A percentile compares a stretch with the other conserved stretches of the same genome.
Evolutionary conservation across 2,113 vertebrate genomes (phyloP).

Genomic region (Aleadryas rufinucha): DNA sequence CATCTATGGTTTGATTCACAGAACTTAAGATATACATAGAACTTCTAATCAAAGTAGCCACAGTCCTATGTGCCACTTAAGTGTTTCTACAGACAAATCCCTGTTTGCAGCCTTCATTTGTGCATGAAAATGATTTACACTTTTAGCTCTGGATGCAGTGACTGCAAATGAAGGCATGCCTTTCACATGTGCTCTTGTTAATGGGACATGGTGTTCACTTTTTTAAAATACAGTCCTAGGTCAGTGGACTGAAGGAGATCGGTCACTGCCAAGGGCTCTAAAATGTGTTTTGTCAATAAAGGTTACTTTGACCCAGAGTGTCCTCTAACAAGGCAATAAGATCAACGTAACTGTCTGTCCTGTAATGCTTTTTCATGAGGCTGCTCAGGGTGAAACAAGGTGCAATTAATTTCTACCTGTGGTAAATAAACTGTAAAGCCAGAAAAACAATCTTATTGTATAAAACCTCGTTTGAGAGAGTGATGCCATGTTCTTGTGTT

Average conservation of each 20-base stretch:
- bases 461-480: neutral
- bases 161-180: neutral
- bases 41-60: neutral
- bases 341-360: neutral
- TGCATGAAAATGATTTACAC: neutral
- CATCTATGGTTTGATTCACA: neutral
- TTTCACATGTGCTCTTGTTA: neutral
- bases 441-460: neutral
- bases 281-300: slow-evolving; percentile 12
- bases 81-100: neutral
- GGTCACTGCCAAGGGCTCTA: neutral
- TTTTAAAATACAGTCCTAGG: neutral
- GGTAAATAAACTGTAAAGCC: neutral
- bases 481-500: neutral
- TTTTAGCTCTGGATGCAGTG: neutral
- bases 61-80: neutral
- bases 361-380: neutral
- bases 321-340: neutral
- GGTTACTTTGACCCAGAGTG: neutral
- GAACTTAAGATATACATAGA: neutral
- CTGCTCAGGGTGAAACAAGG: neutral
- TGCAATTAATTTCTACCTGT: neutral
- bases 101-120: neutral
- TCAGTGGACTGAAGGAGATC: neutral
- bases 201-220: neutral